Conservation (phyloP, 2,888 invertebrate species). For the Caenorhabditis afra region DNA sequence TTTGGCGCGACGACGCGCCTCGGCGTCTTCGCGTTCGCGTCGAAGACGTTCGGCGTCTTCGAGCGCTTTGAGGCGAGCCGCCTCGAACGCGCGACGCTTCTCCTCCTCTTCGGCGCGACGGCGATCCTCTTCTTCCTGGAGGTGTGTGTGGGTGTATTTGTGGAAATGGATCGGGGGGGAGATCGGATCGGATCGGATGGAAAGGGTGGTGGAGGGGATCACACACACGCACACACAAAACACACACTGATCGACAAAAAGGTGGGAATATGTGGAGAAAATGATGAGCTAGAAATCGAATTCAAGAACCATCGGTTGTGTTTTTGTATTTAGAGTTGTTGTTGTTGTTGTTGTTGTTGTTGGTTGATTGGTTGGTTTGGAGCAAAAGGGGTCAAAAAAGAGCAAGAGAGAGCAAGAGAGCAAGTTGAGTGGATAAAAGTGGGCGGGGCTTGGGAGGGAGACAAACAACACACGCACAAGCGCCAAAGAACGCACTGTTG, state of each 20-base stretch:
- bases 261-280: background rate
- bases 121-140: slow-evolving; percentile 80
- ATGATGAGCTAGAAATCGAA: slow-evolving; percentile 21
- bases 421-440: too few species aligned
- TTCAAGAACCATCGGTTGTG: slow-evolving; percentile 24
- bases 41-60: slow-evolving; percentile 80
- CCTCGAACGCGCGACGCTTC: slow-evolving; percentile 80
- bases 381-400: background rate
- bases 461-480: slow-evolving; percentile 10
- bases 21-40: slow-evolving; percentile 79
- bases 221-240: slow-evolving; percentile 14
- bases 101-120: slow-evolving; percentile 79
- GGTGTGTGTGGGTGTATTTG: too few species aligned
- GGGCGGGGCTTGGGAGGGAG: too few species aligned
- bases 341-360: too few species aligned
- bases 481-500: background rate
- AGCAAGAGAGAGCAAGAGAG: background rate
- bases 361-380: slow-evolving; percentile 6
- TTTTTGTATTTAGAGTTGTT: background rate
- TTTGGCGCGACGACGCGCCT: slow-evolving; percentile 72
- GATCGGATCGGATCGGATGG: too few species aligned
- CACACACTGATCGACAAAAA: background rate
- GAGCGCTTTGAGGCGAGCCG: slow-evolving; percentile 78
- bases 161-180: background rate
- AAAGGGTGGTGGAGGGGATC: too few species aligned